A percentile compares a stretch with the other conserved stretches of the same genome.
Evolutionary conservation across 2,113 vertebrate genomes (phyloP).

Genomic region (Nothocercus nigrocapillus): DNA sequence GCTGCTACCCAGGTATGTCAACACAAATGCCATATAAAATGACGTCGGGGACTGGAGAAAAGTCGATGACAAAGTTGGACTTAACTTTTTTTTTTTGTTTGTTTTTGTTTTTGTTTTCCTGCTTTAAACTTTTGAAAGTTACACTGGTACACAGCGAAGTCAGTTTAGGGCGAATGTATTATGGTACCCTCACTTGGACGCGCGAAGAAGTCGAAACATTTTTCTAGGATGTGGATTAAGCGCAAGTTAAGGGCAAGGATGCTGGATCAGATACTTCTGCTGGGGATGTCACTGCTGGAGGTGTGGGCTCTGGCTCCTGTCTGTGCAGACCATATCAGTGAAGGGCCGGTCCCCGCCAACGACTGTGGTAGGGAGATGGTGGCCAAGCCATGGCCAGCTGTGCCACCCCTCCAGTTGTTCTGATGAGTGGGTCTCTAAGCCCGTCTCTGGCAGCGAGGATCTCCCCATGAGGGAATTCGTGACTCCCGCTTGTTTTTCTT

Average conservation of each 20-base stretch:
- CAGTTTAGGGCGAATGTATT: not conserved
- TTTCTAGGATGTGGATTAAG: not conserved
- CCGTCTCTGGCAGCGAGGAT: not conserved
- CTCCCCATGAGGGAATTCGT: not conserved
- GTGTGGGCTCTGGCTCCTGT: accelerated
- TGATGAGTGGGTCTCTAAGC: not conserved
- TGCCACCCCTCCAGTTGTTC: not conserved
- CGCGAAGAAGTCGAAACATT: not conserved
- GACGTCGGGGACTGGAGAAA: not conserved
- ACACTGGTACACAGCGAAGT: not conserved
- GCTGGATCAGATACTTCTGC: not conserved
- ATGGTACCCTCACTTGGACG: not conserved
- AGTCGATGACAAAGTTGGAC: not conserved
- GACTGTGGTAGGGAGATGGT: accelerated
- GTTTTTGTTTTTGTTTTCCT: not conserved
- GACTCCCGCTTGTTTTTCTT: not conserved
- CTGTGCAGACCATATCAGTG: too few species aligned
- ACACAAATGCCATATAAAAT: not conserved
- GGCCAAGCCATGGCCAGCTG: accelerated
- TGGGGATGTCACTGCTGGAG: not conserved
- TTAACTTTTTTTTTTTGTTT: not conserved
- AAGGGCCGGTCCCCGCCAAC: accelerated
- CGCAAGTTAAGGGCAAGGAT: not conserved
- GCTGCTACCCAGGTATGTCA: accelerated
- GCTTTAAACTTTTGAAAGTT: not conserved